Evolutionary conservation across 2,797 vertebrate genomes (phyloP).

Genomic region (Emydoidea blandingii): DNA sequence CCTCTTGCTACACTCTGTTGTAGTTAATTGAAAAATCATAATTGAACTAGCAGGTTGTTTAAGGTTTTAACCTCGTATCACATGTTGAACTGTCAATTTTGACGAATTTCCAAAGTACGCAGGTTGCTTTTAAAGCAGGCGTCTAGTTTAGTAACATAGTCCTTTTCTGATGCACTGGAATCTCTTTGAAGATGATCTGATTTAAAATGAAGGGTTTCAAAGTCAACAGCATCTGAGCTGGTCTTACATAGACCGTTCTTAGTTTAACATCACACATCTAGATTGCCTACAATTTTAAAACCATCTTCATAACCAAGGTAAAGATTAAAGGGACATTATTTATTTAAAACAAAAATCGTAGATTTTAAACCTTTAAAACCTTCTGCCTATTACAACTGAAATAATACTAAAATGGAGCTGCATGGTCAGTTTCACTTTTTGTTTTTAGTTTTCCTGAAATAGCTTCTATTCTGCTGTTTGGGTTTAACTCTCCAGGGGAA

Average conservation of each 20-base stretch:
- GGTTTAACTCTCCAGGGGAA: fast-evolving
- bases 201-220: neutral
- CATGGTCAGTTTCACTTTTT: neutral
- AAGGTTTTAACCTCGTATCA: neutral
- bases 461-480: neutral
- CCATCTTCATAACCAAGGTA: neutral
- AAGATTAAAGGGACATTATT: neutral
- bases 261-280: neutral
- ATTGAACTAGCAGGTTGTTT: neutral
- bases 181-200: neutral
- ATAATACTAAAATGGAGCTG: neutral
- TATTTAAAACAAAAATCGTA: neutral
- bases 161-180: neutral
- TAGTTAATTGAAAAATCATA: neutral
- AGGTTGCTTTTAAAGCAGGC: neutral
- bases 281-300: neutral
- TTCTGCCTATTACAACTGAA: neutral
- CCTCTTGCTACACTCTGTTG: neutral
- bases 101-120: neutral
- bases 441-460: fast-evolving
- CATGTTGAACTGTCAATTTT: neutral
- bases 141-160: fast-evolving
- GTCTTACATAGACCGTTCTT: fast-evolving
- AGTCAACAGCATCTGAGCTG: neutral
- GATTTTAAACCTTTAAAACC: neutral